These are phyloP conservation scores for Himantopus leucocephalus DNA, from an alignment of 2,113 vertebrate genomes.

Conservation along the genomic window DNA sequence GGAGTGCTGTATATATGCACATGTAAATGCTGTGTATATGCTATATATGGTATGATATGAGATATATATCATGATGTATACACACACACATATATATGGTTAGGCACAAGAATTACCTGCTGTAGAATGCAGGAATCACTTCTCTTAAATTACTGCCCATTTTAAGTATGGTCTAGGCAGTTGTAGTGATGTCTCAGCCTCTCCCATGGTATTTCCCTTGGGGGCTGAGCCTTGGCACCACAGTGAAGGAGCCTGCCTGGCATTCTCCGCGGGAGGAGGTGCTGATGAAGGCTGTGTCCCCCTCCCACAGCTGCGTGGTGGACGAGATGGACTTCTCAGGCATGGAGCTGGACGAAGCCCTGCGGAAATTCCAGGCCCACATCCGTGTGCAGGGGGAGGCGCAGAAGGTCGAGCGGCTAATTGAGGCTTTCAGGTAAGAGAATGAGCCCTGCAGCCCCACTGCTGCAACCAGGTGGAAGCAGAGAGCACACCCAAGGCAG, in stretches of 20 bases:
- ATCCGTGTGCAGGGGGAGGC: slow-evolving; percentile 97
- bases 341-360: slow-evolving; percentile 96
- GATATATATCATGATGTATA: background rate
- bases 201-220: background rate
- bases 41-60: background rate
- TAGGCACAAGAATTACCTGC: background rate
- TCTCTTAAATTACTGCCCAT: background rate
- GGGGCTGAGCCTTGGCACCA: background rate
- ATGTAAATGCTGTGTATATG: background rate
- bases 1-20: background rate
- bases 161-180: background rate
- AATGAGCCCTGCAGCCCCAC: background rate
- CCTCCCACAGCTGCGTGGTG: slow-evolving; percentile 87
- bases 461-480: background rate
- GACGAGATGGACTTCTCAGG: slow-evolving; percentile 98
- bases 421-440: slow-evolving; percentile 97
- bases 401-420: slow-evolving; percentile 98
- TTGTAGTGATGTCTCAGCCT: background rate
- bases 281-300: background rate
- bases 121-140: background rate
- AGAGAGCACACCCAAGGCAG: background rate
- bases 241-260: background rate
- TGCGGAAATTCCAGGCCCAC: slow-evolving; percentile 97
- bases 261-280: rapidly evolving
- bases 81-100: background rate